phyloP scores from a whole-genome alignment of 2,888 invertebrate species.

The Hirudinaria manillensis region DNA sequence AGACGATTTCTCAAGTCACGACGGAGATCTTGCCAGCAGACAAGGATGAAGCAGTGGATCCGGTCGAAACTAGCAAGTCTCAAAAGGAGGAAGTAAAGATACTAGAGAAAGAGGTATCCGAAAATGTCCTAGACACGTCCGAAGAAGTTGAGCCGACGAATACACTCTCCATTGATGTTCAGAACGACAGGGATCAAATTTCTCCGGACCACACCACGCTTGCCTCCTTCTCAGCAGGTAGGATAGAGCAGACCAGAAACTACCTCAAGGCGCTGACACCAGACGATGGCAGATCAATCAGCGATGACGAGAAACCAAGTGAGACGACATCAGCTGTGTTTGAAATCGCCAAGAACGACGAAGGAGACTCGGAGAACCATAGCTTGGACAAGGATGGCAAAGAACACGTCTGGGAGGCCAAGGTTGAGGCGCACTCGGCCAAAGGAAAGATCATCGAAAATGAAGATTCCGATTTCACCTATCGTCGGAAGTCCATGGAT shows the following conservation, averaged over 20 bases:
- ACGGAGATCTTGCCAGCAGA: background rate
- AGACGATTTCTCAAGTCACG: background rate
- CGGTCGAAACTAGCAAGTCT: background rate
- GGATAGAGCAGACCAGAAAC: conserved; percentile 27
- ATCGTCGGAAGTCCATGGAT: conserved; percentile 31
- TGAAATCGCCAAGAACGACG: conserved; percentile 10
- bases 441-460: background rate
- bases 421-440: background rate
- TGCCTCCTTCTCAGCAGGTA: conserved; percentile 10
- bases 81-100: background rate
- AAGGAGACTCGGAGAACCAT: background rate
- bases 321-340: background rate
- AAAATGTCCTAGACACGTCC: background rate
- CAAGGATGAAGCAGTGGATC: background rate
- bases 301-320: background rate
- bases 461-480: conserved; percentile 29
- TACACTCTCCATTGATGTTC: background rate
- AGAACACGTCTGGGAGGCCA: background rate
- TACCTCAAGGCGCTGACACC: conserved; percentile 28
- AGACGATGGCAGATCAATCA: conserved; percentile 8
- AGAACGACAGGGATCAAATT: background rate
- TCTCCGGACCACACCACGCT: background rate
- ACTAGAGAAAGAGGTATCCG: background rate
- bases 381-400: background rate
- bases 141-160: conserved; percentile 7